Conservation (phyloP, 1,140 invertebrate species). For the Diuraphis noxia region DNA sequence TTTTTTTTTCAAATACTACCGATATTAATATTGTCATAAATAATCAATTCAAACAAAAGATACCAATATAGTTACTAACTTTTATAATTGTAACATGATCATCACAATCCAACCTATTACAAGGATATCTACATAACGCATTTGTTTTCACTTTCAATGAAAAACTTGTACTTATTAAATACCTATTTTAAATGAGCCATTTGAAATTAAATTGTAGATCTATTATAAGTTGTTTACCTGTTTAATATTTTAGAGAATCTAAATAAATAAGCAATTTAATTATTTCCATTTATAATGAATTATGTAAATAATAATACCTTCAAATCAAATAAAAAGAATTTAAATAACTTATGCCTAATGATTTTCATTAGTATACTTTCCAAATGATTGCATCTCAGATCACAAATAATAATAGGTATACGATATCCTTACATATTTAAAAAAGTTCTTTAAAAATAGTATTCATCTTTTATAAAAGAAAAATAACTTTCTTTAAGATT, state of each 20-base stretch:
- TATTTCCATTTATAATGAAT: not conserved
- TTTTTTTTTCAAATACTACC: not conserved
- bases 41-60: not conserved
- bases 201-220: not conserved
- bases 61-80: not conserved
- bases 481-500: not conserved
- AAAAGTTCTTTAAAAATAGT: not conserved
- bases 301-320: no score
- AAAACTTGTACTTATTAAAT: not conserved
- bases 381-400: not conserved
- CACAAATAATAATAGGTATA: not conserved
- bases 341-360: not conserved
- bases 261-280: not conserved
- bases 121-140: not conserved
- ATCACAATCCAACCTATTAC: not conserved
- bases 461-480: not conserved
- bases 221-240: not conserved
- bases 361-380: not conserved
- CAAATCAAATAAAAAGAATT: not conserved
- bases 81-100: not conserved
- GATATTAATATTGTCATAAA: not conserved
- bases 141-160: not conserved
- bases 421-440: not conserved
- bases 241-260: not conserved
- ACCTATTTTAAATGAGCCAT: not conserved